A percentile compares a stretch with the other conserved stretches of the same genome.
These are phyloP conservation scores for Xerus inauris DNA, from an alignment of 2,113 vertebrate species.

Conservation along the genomic window DNA sequence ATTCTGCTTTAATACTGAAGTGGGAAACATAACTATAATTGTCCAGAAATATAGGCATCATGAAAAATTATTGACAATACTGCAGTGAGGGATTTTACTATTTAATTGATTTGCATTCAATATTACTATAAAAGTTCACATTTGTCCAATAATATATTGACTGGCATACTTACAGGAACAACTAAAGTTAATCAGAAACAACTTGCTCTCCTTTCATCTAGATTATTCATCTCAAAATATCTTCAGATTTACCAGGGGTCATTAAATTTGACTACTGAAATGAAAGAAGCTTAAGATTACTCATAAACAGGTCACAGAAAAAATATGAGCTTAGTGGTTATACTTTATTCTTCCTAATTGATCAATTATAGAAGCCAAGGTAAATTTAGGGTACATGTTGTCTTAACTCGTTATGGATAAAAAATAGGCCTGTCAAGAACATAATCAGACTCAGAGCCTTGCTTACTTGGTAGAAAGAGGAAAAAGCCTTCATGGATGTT, in stretches of 20 bases:
- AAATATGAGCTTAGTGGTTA: constrained; percentile 57
- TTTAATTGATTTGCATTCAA: constrained; percentile 45
- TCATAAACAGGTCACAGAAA: constrained; percentile 68
- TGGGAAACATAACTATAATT: constrained; percentile 46
- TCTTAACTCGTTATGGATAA: constrained; percentile 30
- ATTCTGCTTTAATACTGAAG: constrained; percentile 19
- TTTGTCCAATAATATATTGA: constrained; percentile 45
- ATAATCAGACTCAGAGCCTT: constrained; percentile 53
- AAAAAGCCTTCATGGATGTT: constrained; percentile 55
- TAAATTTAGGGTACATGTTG: constrained; percentile 64
- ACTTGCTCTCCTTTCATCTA: constrained; percentile 65
- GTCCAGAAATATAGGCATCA: constrained; percentile 46
- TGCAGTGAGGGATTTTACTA: constrained; percentile 40
- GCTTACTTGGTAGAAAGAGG: constrained; percentile 40
- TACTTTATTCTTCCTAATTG: constrained; percentile 44
- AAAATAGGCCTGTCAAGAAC: constrained; percentile 60
- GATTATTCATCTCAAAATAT: constrained; percentile 60
- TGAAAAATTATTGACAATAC: constrained; percentile 54
- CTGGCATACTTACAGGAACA: constrained; percentile 45
- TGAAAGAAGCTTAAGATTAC: constrained; percentile 76
- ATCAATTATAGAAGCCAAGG: neutral
- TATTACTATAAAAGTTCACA: constrained; percentile 53
- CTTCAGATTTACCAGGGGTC: constrained; percentile 73
- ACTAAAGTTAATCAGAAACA: constrained; percentile 69
- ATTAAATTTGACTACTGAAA: constrained; percentile 69